Base-by-base conservation (phyloP, 2,113 vertebrate species). In the Hepsetus odoe region DNA sequence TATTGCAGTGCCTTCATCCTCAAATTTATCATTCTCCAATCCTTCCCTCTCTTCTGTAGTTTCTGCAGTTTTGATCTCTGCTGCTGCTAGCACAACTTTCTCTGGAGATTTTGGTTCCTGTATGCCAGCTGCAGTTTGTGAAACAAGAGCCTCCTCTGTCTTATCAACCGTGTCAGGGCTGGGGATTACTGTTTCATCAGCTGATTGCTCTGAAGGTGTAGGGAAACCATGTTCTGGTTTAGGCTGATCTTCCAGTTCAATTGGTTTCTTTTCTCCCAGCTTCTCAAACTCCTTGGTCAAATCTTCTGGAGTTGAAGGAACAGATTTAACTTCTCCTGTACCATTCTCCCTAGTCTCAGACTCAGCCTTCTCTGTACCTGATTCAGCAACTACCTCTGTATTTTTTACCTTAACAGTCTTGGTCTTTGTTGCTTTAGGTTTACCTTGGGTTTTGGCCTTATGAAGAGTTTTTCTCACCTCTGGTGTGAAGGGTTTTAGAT, bases 401-500 rank as follows among this genome's bases (percentile, higher is more conserved):
- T 84, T 64, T 46, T 84, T 73, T 24, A 90, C 90, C 82, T 96
- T 96, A 40, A 92, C 79, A 58, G 83, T 59, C 91, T 96, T 93
- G 49, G 61, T 82, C 81, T 94, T 98, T 61, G 93, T 95, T 30
- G 88, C 84, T 87, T 96, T 97, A 72, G 93, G 72, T 89, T 96
- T 96, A 16, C 91, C 91, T 61, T 96, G 95, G 35, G 90, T 91
- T 87, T 99, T 99, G 58, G 95, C 96, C 89, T 96, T 99, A 83
- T 96, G 96, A 62, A 99, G 88, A 0, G 98, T 99, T 91, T 98
- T 99, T 51, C 96, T 94, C 20, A 99, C 97, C 88, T 99, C 97
- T 42, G 97, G 96, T 2, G 97, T 99, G 32, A 99, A 96, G 6
- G 97, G 95, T 80, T 98, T 98, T 46, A 99, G 91, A 84, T 99